phyloP scores from a whole-genome alignment of 1,140 invertebrate species.

The Atta texana region DNA sequence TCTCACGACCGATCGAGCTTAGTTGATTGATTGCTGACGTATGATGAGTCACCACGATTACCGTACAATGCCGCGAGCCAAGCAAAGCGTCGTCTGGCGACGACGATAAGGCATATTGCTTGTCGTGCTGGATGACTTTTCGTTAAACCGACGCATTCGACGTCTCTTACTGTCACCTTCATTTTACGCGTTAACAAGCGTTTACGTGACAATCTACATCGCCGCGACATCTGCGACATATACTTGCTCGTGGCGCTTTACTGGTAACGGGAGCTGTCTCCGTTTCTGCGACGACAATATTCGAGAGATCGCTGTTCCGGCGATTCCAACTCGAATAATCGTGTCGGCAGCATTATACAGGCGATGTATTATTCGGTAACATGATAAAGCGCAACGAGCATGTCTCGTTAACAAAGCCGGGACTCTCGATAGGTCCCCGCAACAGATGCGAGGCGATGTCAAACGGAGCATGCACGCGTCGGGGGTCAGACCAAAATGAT shows the following conservation, averaged over 20 bases:
- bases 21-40: constrained; percentile 75
- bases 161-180: constrained; percentile 29
- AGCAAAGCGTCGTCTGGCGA: constrained; percentile 55
- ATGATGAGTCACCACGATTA: constrained; percentile 74
- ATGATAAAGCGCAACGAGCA: constrained; percentile 55
- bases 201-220: constrained; percentile 54
- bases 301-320: constrained; percentile 52
- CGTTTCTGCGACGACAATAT: constrained; percentile 36
- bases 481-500: constrained; percentile 78
- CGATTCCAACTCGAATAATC: constrained; percentile 71
- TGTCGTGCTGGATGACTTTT: constrained; percentile 62
- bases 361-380: constrained; percentile 59
- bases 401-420: constrained; percentile 78
- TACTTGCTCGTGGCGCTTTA: constrained; percentile 14
- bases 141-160: constrained; percentile 34
- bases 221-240: constrained; percentile 24
- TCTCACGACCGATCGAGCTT: constrained; percentile 66
- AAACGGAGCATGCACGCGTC: constrained; percentile 78
- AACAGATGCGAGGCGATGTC: constrained; percentile 82
- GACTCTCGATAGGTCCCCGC: constrained; percentile 68
- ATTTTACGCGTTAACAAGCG: constrained; percentile 59
- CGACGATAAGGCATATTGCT: constrained; percentile 71
- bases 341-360: constrained; percentile 65
- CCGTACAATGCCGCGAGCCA: constrained; percentile 44
- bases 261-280: no score